A percentile compares a stretch with the other conserved stretches of the same genome.
phyloP scores from a whole-genome alignment of 2,797 vertebrate genomes.

The Glyptemys insculpta region DNA sequence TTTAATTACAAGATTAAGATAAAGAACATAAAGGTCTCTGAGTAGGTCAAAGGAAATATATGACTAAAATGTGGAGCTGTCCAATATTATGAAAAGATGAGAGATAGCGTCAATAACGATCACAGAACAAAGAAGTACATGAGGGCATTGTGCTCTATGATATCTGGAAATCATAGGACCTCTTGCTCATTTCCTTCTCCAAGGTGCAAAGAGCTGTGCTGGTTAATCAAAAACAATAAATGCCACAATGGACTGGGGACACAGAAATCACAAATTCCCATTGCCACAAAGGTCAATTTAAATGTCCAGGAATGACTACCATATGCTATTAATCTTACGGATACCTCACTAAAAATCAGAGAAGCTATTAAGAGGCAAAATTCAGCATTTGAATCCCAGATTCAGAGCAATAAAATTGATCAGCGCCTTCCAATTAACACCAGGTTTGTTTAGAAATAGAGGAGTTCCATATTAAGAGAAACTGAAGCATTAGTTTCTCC shows the following conservation, averaged over 20 bases:
- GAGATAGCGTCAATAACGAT: background rate
- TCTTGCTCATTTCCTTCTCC: background rate
- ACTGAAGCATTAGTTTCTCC: background rate
- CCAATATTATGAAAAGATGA: conserved; percentile 31
- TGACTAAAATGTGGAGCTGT: background rate
- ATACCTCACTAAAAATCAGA: background rate
- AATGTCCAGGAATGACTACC: background rate
- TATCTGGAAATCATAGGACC: background rate
- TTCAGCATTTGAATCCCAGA: background rate
- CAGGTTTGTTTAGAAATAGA: background rate
- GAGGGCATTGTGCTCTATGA: background rate
- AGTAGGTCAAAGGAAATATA: conserved; percentile 22
- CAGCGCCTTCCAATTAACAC: background rate
- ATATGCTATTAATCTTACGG: background rate
- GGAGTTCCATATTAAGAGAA: background rate
- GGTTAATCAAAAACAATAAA: conserved; percentile 6
- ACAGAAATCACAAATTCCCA: conserved; percentile 18
- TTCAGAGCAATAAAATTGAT: background rate
- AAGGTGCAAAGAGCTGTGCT: background rate
- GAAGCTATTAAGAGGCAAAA: background rate
- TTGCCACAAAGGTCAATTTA: conserved; percentile 12
- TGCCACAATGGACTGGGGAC: background rate
- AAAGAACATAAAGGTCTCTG: conserved; percentile 10
- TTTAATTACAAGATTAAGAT: conserved; percentile 37
- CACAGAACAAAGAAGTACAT: background rate